phyloP scores from a whole-genome alignment of 2,113 vertebrate genomes.

The Thryonomys swinderianus region DNA sequence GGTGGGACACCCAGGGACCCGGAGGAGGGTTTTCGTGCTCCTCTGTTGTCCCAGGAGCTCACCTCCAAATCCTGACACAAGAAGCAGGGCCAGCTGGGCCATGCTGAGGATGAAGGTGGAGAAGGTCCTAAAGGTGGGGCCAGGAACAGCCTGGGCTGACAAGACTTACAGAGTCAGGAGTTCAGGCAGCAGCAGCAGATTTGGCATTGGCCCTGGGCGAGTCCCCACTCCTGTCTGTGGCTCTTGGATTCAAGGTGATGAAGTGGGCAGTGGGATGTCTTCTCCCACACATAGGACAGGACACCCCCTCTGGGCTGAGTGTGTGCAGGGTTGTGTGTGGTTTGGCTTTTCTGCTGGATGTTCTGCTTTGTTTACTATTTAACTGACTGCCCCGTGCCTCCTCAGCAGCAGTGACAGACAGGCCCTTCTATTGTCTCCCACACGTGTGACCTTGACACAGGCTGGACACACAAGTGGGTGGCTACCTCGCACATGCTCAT shows the following conservation, averaged over 20 bases:
- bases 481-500: background rate
- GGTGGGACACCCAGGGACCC: background rate
- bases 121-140: background rate
- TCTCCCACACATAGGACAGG: background rate
- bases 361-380: background rate
- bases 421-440: background rate
- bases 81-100: background rate
- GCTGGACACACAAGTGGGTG: background rate
- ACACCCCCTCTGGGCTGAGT: background rate
- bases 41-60: background rate
- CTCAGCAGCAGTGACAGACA: background rate
- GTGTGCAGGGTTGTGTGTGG: fast-evolving
- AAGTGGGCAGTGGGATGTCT: background rate
- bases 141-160: background rate
- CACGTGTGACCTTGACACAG: background rate
- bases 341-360: background rate
- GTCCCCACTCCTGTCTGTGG: background rate
- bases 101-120: background rate
- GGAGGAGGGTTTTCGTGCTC: background rate
- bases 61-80: background rate
- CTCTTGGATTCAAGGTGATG: background rate
- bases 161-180: background rate
- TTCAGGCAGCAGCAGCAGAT: background rate
- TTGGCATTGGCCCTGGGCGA: background rate
- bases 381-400: background rate